These are phyloP conservation scores for Petrolisthes manimaculis DNA, from an alignment of 2,888 invertebrate genomes.

Conservation along the genomic window DNA sequence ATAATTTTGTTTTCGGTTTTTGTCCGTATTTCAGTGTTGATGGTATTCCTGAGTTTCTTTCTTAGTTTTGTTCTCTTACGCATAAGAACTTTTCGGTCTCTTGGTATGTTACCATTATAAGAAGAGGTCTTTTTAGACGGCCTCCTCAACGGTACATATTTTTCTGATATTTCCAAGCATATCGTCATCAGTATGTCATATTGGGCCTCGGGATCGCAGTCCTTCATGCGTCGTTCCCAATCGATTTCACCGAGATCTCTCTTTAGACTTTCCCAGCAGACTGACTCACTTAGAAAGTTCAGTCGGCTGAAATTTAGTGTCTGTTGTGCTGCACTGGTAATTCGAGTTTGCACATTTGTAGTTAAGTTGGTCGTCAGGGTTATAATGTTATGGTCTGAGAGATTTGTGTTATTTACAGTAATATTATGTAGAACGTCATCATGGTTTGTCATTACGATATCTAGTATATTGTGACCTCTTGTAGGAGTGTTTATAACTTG, in stretches of 20 bases:
- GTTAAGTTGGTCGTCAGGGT: conserved; percentile 17
- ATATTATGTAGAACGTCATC: conserved; percentile 6
- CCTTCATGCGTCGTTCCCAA: not conserved
- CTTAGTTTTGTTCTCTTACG: too few relatives aligned
- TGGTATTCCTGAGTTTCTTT: too few relatives aligned
- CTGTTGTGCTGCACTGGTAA: not conserved
- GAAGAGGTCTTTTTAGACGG: too few relatives aligned
- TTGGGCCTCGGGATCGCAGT: not conserved
- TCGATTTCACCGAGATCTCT: not conserved
- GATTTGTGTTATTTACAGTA: not conserved
- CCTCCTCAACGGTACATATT: too few relatives aligned
- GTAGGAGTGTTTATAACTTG: conserved; percentile 20
- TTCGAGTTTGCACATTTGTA: conserved; percentile 13
- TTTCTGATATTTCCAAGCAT: too few relatives aligned
- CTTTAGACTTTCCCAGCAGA: not conserved
- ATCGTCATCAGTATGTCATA: too few relatives aligned
- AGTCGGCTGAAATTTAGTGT: conserved; percentile 11
- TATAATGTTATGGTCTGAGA: conserved; percentile 23
- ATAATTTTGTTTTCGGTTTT: too few relatives aligned
- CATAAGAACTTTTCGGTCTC: too few relatives aligned
- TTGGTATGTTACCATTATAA: too few relatives aligned
- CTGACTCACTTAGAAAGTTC: conserved; percentile 19
- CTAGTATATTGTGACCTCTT: not conserved
- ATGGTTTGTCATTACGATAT: not conserved
- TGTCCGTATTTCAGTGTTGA: too few relatives aligned